Base-by-base conservation (phyloP, 2,797 vertebrate genomes). In the Chrosomus eos region DNA sequence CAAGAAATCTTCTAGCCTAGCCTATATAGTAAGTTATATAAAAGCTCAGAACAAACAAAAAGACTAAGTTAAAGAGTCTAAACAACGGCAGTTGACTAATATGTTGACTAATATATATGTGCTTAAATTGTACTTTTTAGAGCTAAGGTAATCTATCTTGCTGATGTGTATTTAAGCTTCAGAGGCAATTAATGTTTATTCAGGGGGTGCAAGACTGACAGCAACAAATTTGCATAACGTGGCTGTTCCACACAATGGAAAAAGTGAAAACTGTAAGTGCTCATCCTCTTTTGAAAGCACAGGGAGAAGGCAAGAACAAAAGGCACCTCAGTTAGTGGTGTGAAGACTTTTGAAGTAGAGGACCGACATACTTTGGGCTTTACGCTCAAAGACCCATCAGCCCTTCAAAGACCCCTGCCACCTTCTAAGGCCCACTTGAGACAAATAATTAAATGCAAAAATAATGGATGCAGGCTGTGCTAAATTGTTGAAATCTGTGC, bases 171-270 rank as follows among this genome's bases (percentile, higher is more conserved):
- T 86, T 86, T 82, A 79, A 79, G 53, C 40, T 71, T 73, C 13
- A 3, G 19, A 55, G 45, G 53, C 51, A 83, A 87, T 87, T 73
- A 78, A 66, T 87, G 81, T 84, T 87, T 83, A 87, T 86, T 86
- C 74, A 53, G 21, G 33, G 31, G 6, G 53, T 13, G 23, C 2
- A 13, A 80, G 79, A 86, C 55, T 75, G 80, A 64, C 75, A 68
- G 66, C 62, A 28, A 1, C 36, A 76, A 21, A 70, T 71, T 76
- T 53, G 48, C 66, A 48, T 80, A 87, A 86, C 68, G 60, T 55
- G 62, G 72, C 64, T 58, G n/a, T 76, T 72, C 53, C 68, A 64
- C 33, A 28, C 73, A 72, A 64, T 71, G 53, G 40, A 58, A 66
- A 62, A 77, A 82, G 43, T 36, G 28, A 72, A 85, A 64, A 71